phyloP scores from a whole-genome alignment of 2,113 vertebrate species.

The Bagarius yarrelli region DNA sequence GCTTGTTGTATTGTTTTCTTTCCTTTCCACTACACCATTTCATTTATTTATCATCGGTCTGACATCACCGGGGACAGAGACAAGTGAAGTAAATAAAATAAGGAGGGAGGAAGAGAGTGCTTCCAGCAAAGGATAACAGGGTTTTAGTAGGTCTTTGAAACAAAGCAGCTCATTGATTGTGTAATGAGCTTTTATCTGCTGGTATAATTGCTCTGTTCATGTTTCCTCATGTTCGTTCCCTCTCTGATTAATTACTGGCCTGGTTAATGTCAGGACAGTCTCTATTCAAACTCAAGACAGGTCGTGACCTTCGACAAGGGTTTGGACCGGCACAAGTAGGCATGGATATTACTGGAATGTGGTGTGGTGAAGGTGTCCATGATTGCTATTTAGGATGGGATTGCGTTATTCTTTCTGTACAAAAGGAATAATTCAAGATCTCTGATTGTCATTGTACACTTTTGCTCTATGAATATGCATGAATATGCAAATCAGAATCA shows the following conservation, averaged over 20 bases:
- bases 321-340: background rate
- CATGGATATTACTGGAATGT: background rate
- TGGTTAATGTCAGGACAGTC: constrained; percentile 38
- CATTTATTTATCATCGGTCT: constrained; percentile 55
- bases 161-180: constrained; percentile 54
- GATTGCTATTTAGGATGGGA: background rate
- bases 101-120: constrained; percentile 40
- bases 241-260: constrained; percentile 49
- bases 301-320: constrained; percentile 20
- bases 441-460: background rate
- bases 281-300: constrained; percentile 34
- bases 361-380: background rate
- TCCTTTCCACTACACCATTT: constrained; percentile 41
- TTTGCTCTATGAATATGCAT: background rate
- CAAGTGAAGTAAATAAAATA: constrained; percentile 43
- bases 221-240: constrained; percentile 52
- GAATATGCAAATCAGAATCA: background rate
- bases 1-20: constrained; percentile 40
- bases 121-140: constrained; percentile 49
- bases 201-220: constrained; percentile 58
- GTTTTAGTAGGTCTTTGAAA: constrained; percentile 46
- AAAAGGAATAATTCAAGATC: background rate
- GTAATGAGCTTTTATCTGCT: constrained; percentile 58
- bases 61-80: constrained; percentile 35
- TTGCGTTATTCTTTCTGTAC: background rate